These are phyloP conservation scores for Heteromurus nitidus DNA, from an alignment of 2,888 invertebrate species.

Conservation along the genomic window DNA sequence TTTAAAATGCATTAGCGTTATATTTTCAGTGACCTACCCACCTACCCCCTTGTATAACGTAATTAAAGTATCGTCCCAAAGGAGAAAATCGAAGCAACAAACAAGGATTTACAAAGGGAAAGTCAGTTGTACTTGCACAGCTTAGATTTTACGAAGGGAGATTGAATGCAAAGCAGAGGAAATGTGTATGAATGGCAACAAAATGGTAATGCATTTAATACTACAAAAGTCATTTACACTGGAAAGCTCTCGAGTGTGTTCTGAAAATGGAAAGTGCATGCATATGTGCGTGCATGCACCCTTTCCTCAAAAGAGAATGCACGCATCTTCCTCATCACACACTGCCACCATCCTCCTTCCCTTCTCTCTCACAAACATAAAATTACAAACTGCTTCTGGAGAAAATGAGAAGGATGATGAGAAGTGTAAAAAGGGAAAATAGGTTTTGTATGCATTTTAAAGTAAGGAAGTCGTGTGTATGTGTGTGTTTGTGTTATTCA, in stretches of 20 bases:
- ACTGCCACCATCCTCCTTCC: neutral
- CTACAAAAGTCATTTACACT: slow-evolving; percentile 46
- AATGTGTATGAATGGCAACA: slow-evolving; percentile 16
- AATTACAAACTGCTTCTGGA: slow-evolving; percentile 39
- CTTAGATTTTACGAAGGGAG: neutral
- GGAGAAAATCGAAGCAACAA: slow-evolving; percentile 14
- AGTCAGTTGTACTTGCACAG: neutral
- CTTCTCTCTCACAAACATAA: slow-evolving; percentile 48
- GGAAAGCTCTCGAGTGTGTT: neutral
- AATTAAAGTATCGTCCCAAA: too few species aligned
- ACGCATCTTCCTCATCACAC: neutral
- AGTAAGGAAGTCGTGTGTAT: slow-evolving; percentile 15
- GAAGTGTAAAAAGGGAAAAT: slow-evolving; percentile 31
- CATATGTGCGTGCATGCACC: neutral
- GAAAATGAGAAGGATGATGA: slow-evolving; percentile 51
- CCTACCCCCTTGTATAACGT: too few species aligned
- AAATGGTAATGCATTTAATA: slow-evolving; percentile 29
- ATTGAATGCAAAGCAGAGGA: neutral
- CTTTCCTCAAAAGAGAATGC: too few species aligned
- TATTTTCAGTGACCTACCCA: neutral
- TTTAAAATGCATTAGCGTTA: neutral
- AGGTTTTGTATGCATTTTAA: slow-evolving; percentile 28
- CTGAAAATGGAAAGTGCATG: neutral
- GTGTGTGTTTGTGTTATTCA: too few species aligned
- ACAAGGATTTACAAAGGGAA: slow-evolving; percentile 12